Percentiles rank a stretch among this genome's conserved stretches.
Conservation (phyloP, 2,797 vertebrate genomes). For the Anableps anableps region DNA sequence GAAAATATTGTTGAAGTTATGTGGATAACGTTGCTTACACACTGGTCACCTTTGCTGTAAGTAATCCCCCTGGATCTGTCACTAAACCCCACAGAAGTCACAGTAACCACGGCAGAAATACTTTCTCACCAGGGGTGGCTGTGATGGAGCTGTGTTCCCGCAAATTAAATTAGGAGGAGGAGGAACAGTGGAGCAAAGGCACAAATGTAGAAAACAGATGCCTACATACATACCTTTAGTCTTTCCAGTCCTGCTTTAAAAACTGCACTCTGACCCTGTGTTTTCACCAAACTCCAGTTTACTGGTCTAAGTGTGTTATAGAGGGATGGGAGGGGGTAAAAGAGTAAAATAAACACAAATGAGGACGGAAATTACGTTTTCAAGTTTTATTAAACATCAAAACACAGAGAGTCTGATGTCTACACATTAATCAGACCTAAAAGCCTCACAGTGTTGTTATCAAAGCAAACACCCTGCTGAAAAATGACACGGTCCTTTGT, state of each 20-base stretch:
- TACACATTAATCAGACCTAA: not conserved
- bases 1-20: slow-evolving; percentile 52
- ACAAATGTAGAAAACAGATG: slow-evolving; percentile 90
- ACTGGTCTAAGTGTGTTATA: slow-evolving; percentile 8
- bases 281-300: slow-evolving; percentile 54
- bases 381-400: not conserved
- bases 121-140: slow-evolving; percentile 74
- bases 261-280: slow-evolving; percentile 78
- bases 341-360: slow-evolving; percentile 3
- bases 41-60: slow-evolving; percentile 38
- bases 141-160: slow-evolving; percentile 70
- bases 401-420: not conserved
- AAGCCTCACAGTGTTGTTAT: not conserved
- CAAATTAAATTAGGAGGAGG: slow-evolving; percentile 88
- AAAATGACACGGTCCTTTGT: slow-evolving; percentile 35
- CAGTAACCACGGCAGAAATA: slow-evolving; percentile 76
- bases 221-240: slow-evolving; percentile 72
- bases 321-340: not conserved
- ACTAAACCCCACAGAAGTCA: slow-evolving; percentile 61
- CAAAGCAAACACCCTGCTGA: slow-evolving; percentile 17
- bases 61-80: slow-evolving; percentile 78
- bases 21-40: slow-evolving; percentile 63
- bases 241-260: slow-evolving; percentile 68
- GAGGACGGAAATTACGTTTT: not conserved
- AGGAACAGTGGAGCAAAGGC: slow-evolving; percentile 78